Percentiles rank a stretch among this genome's conserved stretches.
These are phyloP conservation scores for Lonchura striata DNA, from an alignment of 2,113 vertebrate genomes.

Conservation along the genomic window DNA sequence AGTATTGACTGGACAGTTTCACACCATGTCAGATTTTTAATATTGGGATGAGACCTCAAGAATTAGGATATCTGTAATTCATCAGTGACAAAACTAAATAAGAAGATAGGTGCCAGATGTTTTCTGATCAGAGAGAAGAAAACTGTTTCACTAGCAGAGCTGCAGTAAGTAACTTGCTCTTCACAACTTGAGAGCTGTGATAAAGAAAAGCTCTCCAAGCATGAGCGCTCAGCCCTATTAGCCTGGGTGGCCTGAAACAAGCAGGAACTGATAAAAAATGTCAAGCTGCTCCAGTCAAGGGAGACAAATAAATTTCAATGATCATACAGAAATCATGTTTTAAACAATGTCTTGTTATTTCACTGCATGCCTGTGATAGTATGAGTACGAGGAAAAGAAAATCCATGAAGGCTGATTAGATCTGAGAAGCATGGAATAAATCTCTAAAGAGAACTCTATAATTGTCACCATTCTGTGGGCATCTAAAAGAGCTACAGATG, in stretches of 20 bases:
- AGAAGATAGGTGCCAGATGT: not conserved
- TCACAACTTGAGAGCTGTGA: not conserved
- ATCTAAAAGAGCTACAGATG: not conserved
- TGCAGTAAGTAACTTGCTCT: not conserved
- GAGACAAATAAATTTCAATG: not conserved
- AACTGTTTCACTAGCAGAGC: not conserved
- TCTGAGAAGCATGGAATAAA: not conserved
- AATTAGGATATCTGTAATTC: not conserved
- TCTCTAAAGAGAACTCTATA: not conserved
- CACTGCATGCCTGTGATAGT: not conserved
- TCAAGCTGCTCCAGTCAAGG: not conserved
- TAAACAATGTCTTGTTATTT: not conserved
- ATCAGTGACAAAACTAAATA: not conserved
- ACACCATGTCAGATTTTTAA: not conserved
- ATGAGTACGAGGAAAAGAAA: not conserved
- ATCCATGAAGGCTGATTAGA: not conserved
- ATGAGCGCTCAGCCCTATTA: not conserved
- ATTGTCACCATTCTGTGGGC: not conserved
- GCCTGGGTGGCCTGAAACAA: not conserved
- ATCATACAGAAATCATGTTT: not conserved
- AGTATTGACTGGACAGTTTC: not conserved
- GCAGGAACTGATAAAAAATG: not conserved
- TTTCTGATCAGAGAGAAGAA: not conserved
- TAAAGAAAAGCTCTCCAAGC: not conserved
- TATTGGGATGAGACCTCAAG: not conserved